Conservation (phyloP, 2,797 vertebrate species). For the Poliocrania exsul region DNA sequence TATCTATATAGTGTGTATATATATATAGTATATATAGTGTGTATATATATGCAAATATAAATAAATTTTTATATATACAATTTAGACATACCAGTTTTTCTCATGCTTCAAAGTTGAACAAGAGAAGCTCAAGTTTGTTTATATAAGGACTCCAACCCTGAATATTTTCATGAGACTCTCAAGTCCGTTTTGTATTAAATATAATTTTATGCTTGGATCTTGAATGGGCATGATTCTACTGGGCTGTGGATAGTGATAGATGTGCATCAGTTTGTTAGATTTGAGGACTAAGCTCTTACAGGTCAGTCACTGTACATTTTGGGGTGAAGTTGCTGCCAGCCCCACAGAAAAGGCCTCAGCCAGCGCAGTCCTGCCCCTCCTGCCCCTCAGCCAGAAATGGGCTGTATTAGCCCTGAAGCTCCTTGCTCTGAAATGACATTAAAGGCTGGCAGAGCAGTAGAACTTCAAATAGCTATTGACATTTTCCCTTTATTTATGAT, state of each 20-base stretch:
- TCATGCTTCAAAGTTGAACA: not conserved
- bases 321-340: not conserved
- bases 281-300: not conserved
- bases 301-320: not conserved
- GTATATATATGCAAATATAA: too few species aligned
- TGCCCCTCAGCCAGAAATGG: rapidly evolving
- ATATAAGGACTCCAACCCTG: not conserved
- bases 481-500: conserved; percentile 35
- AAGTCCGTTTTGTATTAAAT: not conserved
- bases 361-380: not conserved
- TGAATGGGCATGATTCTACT: not conserved
- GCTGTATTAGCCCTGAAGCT: not conserved
- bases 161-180: not conserved
- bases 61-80: too few species aligned
- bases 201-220: not conserved
- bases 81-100: not conserved
- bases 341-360: not conserved
- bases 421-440: not conserved
- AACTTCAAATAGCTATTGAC: conserved; percentile 31
- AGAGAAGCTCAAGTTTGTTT: not conserved
- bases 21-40: not conserved
- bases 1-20: not conserved
- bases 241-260: not conserved
- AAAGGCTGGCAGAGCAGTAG: not conserved
- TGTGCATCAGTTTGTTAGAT: not conserved